These are phyloP conservation scores for Trachelus iudaicus DNA, from an alignment of 2,888 invertebrate genomes.

Conservation along the genomic window DNA sequence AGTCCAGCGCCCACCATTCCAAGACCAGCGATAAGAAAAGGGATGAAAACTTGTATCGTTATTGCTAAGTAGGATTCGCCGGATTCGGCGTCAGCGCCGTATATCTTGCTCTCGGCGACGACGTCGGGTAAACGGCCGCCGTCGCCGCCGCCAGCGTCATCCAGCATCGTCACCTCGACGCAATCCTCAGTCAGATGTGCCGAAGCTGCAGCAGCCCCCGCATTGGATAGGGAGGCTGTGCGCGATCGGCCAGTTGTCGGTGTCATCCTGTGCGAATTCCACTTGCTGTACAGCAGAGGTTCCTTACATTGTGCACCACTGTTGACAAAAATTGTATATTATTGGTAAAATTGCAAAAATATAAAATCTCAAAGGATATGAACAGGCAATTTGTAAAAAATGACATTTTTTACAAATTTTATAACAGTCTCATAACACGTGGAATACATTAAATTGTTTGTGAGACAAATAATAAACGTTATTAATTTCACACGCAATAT, in stretches of 20 bases:
- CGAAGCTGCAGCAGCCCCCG: slow-evolving; percentile 30
- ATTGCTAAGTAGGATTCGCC: slow-evolving; percentile 72
- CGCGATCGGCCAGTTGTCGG: slow-evolving; percentile 57
- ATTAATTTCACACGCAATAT: too few relatives aligned
- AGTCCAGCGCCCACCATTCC: slow-evolving; percentile 84
- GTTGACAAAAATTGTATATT: not conserved
- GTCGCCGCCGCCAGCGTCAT: slow-evolving; percentile 57
- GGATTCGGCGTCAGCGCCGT: slow-evolving; percentile 62
- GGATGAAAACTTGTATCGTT: slow-evolving; percentile 76
- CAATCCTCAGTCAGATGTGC: slow-evolving; percentile 38
- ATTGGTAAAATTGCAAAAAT: too few relatives aligned
- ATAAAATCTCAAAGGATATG: too few relatives aligned
- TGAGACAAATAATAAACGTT: too few relatives aligned
- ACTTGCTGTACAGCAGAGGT: slow-evolving; percentile 48
- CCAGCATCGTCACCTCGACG: slow-evolving; percentile 54
- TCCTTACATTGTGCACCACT: slow-evolving; percentile 61
- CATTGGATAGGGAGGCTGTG: slow-evolving; percentile 54
- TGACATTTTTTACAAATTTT: too few relatives aligned
- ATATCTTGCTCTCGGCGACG: slow-evolving; percentile 68
- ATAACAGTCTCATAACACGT: too few relatives aligned
- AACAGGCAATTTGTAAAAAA: too few relatives aligned
- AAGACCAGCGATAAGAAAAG: slow-evolving; percentile 80
- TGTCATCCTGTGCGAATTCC: slow-evolving; percentile 57
- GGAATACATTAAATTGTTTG: too few relatives aligned
- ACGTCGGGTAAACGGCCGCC: slow-evolving; percentile 68